Evolutionary conservation across 2,888 invertebrate genomes (phyloP).

Genomic region (Drosophila trichaetosa): DNA sequence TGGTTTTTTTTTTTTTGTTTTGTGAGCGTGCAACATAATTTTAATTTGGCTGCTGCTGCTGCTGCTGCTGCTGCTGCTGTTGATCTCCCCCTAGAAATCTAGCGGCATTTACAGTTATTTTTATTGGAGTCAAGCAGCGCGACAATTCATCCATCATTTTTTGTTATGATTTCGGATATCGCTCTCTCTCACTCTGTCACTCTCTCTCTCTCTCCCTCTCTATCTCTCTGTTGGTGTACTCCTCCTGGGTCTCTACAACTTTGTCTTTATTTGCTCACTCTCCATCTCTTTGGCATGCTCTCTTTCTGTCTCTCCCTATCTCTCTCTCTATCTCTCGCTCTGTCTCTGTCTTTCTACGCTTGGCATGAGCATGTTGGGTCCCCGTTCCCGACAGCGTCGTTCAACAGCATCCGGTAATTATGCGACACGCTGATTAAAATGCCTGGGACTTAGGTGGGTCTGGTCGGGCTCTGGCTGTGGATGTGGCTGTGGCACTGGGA

Average conservation of each 20-base stretch:
- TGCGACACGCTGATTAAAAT: constrained; percentile 85
- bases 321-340: not conserved
- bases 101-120: constrained; percentile 79
- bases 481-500: constrained; percentile 1
- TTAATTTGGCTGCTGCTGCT: constrained; percentile 66
- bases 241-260: not conserved
- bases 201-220: not conserved
- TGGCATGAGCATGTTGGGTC: constrained; percentile 49
- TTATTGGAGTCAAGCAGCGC: constrained; percentile 82
- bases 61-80: constrained; percentile 21
- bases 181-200: not conserved
- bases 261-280: not conserved
- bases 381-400: constrained; percentile 54
- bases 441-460: constrained; percentile 78
- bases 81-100: constrained; percentile 76
- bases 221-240: not conserved
- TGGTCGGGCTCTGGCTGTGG: constrained; percentile 44
- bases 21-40: constrained; percentile 65
- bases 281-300: constrained; percentile 4
- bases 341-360: constrained; percentile 43
- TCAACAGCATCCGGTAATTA: constrained; percentile 84
- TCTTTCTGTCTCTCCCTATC: not conserved
- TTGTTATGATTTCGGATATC: constrained; percentile 78
- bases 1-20: not conserved
- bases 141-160: constrained; percentile 82